phyloP scores from a whole-genome alignment of 37 sponge, comb jelly and placozoan species.

The Mnemiopsis leidyi region DNA sequence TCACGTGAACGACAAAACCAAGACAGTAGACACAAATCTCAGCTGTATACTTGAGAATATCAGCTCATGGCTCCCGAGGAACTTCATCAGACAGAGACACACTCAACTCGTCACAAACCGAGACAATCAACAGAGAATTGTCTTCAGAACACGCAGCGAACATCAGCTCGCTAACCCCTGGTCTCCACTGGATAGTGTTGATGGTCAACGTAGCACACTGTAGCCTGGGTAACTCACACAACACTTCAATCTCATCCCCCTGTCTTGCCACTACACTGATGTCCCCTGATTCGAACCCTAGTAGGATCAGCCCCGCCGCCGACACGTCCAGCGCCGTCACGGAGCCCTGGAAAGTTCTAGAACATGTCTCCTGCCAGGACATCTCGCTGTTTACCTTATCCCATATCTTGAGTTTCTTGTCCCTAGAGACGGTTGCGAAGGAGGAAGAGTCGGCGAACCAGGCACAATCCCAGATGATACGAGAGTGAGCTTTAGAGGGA shows the following conservation, averaged over 20 bases:
- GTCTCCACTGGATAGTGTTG: slow-evolving; percentile 52
- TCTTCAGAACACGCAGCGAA: slow-evolving; percentile 46
- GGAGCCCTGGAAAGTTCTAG: neutral
- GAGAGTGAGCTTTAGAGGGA: slow-evolving; percentile 35
- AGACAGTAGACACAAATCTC: too few species aligned
- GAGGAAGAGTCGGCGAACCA: neutral
- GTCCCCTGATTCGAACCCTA: slow-evolving; percentile 24
- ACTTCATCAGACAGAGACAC: too few species aligned
- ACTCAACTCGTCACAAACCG: too few species aligned
- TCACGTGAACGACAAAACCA: too few species aligned
- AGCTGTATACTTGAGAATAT: too few species aligned
- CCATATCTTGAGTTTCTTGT: slow-evolving; percentile 45
- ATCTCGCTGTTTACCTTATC: neutral
- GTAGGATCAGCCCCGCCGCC: neutral
- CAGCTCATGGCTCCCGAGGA: too few species aligned
- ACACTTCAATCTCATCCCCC: neutral
- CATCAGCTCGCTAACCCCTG: neutral
- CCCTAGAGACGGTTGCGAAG: slow-evolving; percentile 29
- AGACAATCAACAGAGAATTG: neutral
- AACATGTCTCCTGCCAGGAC: neutral
- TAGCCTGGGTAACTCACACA: neutral
- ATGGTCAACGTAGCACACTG: neutral
- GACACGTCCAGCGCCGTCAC: slow-evolving; percentile 41
- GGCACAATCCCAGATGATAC: slow-evolving; percentile 61
- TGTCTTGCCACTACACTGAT: neutral